Percentiles rank a stretch among this genome's conserved stretches.
Evolutionary conservation across 2,797 vertebrate species (phyloP).

Genomic region (Orestias chungarensis): DNA sequence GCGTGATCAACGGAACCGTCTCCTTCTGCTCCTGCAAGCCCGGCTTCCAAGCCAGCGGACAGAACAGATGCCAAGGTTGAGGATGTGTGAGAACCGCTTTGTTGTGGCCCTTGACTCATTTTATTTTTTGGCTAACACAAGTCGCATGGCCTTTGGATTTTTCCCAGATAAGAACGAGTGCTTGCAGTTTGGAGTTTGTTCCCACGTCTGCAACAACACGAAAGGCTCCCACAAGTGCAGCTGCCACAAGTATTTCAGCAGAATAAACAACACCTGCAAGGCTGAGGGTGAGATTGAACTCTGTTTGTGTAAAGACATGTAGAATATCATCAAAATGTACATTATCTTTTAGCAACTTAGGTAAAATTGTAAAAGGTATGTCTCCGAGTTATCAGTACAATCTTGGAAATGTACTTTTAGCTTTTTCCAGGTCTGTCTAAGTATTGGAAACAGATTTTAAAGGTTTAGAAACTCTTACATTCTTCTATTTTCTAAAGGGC

Average conservation of each 20-base stretch:
- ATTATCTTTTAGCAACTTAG: not conserved
- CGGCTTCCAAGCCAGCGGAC: slow-evolving; percentile 87
- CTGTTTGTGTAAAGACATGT: not conserved
- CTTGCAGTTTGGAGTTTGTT: slow-evolving; percentile 88
- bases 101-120: not conserved
- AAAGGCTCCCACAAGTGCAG: slow-evolving; percentile 93
- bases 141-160: slow-evolving; percentile 3
- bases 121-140: not conserved
- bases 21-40: slow-evolving; percentile 90
- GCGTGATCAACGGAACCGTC: slow-evolving; percentile 80
- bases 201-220: slow-evolving; percentile 96
- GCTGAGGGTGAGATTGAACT: slow-evolving; percentile 82
- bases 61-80: slow-evolving; percentile 89
- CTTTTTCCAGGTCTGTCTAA: not conserved
- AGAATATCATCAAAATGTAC: not conserved
- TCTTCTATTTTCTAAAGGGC: not conserved
- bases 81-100: not conserved
- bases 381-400: not conserved
- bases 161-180: slow-evolving; percentile 92
- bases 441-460: not conserved
- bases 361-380: not conserved
- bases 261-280: slow-evolving; percentile 91
- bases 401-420: not conserved
- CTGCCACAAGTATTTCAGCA: slow-evolving; percentile 91
- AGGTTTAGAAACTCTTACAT: not conserved